Conservation (phyloP, 2,888 invertebrate genomes). For the Drosophila nr. perissopoda region DNA sequence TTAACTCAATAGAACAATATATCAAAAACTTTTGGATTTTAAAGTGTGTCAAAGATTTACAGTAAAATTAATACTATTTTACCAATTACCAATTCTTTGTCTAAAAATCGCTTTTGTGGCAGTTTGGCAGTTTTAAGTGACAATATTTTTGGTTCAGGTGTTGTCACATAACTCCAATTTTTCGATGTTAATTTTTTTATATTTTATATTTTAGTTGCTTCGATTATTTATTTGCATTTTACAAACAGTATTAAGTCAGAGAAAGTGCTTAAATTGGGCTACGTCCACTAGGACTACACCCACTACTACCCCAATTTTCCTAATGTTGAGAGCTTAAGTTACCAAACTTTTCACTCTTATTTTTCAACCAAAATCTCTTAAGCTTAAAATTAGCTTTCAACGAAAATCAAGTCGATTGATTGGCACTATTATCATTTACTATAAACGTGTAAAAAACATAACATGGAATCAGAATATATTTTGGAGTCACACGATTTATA, state of each 20-base stretch:
- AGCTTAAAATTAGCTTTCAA: background rate
- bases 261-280: background rate
- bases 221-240: background rate
- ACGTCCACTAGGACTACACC: background rate
- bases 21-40: background rate
- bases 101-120: too few species aligned
- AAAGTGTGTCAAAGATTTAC: background rate
- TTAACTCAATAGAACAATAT: background rate
- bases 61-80: background rate
- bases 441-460: background rate
- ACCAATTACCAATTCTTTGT: background rate
- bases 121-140: background rate
- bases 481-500: background rate
- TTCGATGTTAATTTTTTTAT: too few species aligned
- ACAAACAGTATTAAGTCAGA: background rate
- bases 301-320: background rate
- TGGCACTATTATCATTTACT: background rate
- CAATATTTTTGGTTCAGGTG: background rate
- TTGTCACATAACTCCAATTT: background rate
- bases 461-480: conserved; percentile 22
- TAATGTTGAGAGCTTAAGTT: background rate
- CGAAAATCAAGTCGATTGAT: background rate
- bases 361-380: background rate
- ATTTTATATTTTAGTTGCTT: background rate
- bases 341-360: background rate